Percentiles rank a stretch among this genome's conserved stretches.
Conservation (phyloP, 1,140 invertebrate genomes). For the Agrypnia vestita region DNA sequence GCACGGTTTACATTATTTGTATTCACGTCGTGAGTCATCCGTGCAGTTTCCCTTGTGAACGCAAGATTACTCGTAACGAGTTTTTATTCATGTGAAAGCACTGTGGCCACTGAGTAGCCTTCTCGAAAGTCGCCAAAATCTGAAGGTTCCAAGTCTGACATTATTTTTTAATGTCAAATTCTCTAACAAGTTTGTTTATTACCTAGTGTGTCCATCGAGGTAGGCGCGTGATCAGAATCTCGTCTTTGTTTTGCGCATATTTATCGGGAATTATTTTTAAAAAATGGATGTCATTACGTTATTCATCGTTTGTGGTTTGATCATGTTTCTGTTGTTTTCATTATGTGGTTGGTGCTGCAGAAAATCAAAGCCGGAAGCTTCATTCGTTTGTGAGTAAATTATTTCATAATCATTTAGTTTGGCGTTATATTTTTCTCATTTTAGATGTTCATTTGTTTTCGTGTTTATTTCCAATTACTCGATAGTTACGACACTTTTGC, state of each 20-base stretch:
- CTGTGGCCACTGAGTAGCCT: too few relatives aligned
- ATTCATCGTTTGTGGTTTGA: constrained; percentile 3
- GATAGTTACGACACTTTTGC: background rate
- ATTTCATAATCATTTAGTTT: background rate
- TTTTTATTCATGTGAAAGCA: too few relatives aligned
- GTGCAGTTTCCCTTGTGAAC: too few relatives aligned
- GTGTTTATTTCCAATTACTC: background rate
- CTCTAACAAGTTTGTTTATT: constrained; percentile 23
- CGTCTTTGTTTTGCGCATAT: background rate
- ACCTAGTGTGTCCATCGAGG: background rate
- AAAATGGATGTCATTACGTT: constrained; percentile 33
- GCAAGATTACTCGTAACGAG: too few relatives aligned
- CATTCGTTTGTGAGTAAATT: constrained; percentile 26
- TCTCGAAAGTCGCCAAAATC: background rate
- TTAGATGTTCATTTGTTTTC: background rate
- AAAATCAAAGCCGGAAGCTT: constrained; percentile 27
- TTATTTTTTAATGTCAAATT: constrained; percentile 10
- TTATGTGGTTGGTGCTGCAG: constrained; percentile 37
- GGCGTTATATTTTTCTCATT: background rate
- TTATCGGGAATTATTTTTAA: background rate
- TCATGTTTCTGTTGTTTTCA: constrained; percentile 29
- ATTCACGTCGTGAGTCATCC: too few relatives aligned
- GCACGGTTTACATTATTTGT: too few relatives aligned
- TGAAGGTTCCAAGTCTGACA: constrained; percentile 24
- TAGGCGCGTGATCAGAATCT: background rate